Evolutionary conservation across 2,888 invertebrate species (phyloP), one percentile per base, ranked within the genome.

Genomic region (Athrips mouffetella): DNA sequence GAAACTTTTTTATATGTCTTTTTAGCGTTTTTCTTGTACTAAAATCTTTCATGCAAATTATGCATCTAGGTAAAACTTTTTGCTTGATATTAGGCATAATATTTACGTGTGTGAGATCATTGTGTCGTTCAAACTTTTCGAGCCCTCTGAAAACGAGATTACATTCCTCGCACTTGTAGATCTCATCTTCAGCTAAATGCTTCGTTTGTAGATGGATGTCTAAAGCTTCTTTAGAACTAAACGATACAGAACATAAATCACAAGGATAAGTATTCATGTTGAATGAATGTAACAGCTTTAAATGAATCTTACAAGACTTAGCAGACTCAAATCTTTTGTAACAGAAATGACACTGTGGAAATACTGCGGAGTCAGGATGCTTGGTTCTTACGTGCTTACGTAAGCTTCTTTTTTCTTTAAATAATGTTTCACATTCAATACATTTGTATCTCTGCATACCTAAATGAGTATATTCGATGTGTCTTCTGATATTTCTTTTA

Each of bases 301-400:
- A 41, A 53, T 86, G 85, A 37, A 81, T 80, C 29, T 83, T 84
- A 30, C 85, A 84, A 0, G 86, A 81, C 49, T 84, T 84, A 0
- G 85, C 86, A 0, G 85, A 85, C 49, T 86, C 86, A 27, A 86
- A 86, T 1, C 81, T 58, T 45, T 81, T 82, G 1, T 73, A 55
- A 47, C 85, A 86, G 0, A 85, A 75, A 39, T 84, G 83, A 35
- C 85, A 86, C 44, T 83, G 80, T 0, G 86, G 83, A 11, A 86
- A 86, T 0, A 62, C 50, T 0, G 69, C 54, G 0, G 86, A 85
- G 29, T 84, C 62, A 0, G 83, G 75, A 51, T 86, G 85, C 47
- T 84, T 85, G 0, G 74, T 70, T 0, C 85, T 62, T 0, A 86
- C 78, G 45, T 86, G 85, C 21, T 85, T 86, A 0, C 86, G 53